A percentile compares a stretch with the other conserved stretches of the same genome.
Evolutionary conservation across 2,888 invertebrate species (phyloP).

Genomic region (Agonopterix heracliana): DNA sequence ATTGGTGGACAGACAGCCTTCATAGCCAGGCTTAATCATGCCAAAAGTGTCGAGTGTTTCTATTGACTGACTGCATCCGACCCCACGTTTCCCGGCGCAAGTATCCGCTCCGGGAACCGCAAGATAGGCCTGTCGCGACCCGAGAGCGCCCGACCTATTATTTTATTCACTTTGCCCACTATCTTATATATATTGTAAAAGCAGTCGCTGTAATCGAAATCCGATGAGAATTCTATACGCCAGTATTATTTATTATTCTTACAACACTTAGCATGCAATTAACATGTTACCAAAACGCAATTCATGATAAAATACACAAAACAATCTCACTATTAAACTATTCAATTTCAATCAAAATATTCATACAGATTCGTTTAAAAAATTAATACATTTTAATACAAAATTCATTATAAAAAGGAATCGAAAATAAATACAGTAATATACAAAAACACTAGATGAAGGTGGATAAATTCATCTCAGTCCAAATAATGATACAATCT

Average conservation of each 20-base stretch:
- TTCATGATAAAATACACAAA: background rate
- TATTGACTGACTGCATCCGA: too few species aligned
- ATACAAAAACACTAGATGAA: slow-evolving; percentile 30
- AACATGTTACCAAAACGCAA: background rate
- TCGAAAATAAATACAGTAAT: slow-evolving; percentile 33
- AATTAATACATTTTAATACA: slow-evolving; percentile 20
- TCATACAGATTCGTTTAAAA: slow-evolving; percentile 13
- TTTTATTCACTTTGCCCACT: too few species aligned
- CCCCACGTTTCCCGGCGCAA: too few species aligned
- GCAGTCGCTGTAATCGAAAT: too few species aligned
- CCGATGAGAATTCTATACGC: background rate
- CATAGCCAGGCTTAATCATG: too few species aligned
- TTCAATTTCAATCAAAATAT: slow-evolving; percentile 4
- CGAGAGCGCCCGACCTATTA: too few species aligned
- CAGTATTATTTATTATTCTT: background rate
- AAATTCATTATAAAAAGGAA: slow-evolving; percentile 11
- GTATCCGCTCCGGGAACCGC: too few species aligned
- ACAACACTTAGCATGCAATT: slow-evolving; percentile 7
- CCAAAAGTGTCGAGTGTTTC: too few species aligned
- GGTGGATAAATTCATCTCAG: slow-evolving; percentile 32
- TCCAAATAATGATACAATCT: slow-evolving; percentile 14
- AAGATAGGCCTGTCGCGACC: too few species aligned
- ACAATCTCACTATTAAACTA: background rate
- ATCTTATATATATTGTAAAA: too few species aligned
- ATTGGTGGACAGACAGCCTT: too few species aligned